A percentile compares a stretch with the other conserved stretches of the same genome.
Evolutionary conservation across 1,140 invertebrate species (phyloP).

Genomic region (Drosophila leontia): DNA sequence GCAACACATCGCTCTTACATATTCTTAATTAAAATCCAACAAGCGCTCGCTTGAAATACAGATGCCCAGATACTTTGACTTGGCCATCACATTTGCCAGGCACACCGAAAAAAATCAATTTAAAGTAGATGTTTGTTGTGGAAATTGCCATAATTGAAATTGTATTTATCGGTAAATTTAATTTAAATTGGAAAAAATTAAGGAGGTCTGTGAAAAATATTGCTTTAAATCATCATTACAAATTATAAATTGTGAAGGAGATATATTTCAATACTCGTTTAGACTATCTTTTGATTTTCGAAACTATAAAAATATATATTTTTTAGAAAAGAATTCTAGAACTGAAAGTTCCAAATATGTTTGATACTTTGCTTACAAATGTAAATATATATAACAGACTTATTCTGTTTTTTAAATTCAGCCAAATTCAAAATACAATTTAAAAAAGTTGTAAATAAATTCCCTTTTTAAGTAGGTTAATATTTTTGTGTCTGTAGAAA

Average conservation of each 20-base stretch:
- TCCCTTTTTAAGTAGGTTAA: not conserved
- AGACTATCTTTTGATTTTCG: too few relatives aligned
- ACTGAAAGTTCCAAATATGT: too few relatives aligned
- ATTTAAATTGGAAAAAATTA: not conserved
- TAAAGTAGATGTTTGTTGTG: not conserved
- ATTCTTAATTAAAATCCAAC: slow-evolving; percentile 76
- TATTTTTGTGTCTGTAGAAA: slow-evolving; percentile 1
- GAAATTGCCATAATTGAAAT: too few relatives aligned
- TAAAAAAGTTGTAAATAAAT: not conserved
- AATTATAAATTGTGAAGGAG: not conserved
- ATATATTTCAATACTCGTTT: too few relatives aligned
- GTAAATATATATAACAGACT: too few relatives aligned
- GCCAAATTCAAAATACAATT: not conserved
- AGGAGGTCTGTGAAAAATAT: not conserved
- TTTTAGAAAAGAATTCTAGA: too few relatives aligned
- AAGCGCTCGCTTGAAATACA: slow-evolving; percentile 21
- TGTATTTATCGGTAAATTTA: too few relatives aligned
- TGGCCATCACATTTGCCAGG: slow-evolving; percentile 57
- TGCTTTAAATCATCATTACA: not conserved
- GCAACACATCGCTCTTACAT: slow-evolving; percentile 51
- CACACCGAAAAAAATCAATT: not conserved
- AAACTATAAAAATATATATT: too few relatives aligned
- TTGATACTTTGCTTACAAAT: too few relatives aligned
- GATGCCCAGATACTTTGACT: slow-evolving; percentile 60
- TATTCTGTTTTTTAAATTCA: not conserved